Evolutionary conservation across 2,888 invertebrate genomes (phyloP).

Genomic region (Cryptops parisi): DNA sequence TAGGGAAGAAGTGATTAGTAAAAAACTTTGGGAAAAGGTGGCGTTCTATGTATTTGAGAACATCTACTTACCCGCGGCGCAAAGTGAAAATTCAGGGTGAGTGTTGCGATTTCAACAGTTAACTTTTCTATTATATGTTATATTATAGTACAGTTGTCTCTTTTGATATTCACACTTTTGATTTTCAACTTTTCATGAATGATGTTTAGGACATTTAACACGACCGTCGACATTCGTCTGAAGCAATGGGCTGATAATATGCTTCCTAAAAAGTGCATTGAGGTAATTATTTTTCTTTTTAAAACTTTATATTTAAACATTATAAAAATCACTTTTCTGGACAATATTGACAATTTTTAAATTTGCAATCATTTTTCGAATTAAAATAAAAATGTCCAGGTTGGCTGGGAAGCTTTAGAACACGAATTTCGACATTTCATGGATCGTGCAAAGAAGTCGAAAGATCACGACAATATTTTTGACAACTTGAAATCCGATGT

Average conservation of each 20-base stretch:
- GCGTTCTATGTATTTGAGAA: conserved; percentile 70
- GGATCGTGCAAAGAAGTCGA: conserved; percentile 45
- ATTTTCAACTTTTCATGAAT: neutral
- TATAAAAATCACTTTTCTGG: too few relatives aligned
- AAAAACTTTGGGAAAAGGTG: conserved; percentile 69
- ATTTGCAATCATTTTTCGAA: neutral
- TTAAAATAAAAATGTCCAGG: conserved; percentile 21
- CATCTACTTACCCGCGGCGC: conserved; percentile 87
- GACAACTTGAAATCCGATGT: conserved; percentile 77
- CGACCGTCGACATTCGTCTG: conserved; percentile 71
- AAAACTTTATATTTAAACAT: neutral
- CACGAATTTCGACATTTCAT: conserved; percentile 55
- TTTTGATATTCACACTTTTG: neutral
- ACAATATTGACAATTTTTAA: too few relatives aligned
- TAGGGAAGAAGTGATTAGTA: conserved; percentile 57
- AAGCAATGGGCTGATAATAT: conserved; percentile 91
- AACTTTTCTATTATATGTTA: neutral
- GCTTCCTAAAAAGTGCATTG: conserved; percentile 69
- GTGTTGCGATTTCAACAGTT: neutral
- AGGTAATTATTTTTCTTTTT: conserved; percentile 33
- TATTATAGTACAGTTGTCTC: neutral
- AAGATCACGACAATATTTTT: conserved; percentile 76
- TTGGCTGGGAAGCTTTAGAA: conserved; percentile 70
- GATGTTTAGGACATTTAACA: conserved; percentile 37
- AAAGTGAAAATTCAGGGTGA: conserved; percentile 47